These are phyloP conservation scores for Hyles vespertilio DNA, from an alignment of 1,140 invertebrate species.

Conservation along the genomic window DNA sequence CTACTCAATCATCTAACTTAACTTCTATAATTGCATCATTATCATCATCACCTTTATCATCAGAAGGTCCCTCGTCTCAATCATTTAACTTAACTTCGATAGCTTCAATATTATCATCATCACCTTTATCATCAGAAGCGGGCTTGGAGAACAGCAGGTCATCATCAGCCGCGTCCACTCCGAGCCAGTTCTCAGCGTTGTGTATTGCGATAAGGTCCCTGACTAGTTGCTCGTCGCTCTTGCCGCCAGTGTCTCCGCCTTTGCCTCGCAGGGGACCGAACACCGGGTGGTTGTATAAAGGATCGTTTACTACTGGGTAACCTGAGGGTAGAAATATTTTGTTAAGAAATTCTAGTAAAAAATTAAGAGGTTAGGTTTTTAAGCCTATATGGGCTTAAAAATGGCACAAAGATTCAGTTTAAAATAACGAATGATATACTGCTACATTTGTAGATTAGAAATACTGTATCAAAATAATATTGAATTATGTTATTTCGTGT, in stretches of 20 bases:
- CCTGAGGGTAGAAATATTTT: conserved; percentile 73
- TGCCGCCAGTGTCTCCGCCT: conserved; percentile 92
- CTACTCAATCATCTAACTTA: background rate
- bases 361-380: background rate
- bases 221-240: conserved; percentile 93
- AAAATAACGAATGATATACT: too few relatives aligned
- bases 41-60: conserved; percentile 67
- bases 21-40: background rate
- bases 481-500: too few relatives aligned
- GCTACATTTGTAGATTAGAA: too few relatives aligned
- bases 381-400: too few relatives aligned
- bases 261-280: conserved; percentile 95
- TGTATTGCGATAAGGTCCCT: conserved; percentile 92
- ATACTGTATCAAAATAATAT: too few relatives aligned
- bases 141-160: conserved; percentile 87
- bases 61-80: conserved; percentile 61
- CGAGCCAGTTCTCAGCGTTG: conserved; percentile 95
- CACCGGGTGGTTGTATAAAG: conserved; percentile 94
- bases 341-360: background rate
- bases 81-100: background rate
- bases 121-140: conserved; percentile 78
- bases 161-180: conserved; percentile 89
- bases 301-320: conserved; percentile 97
- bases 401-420: too few relatives aligned
- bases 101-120: background rate